Base-by-base conservation (phyloP, 2,888 invertebrate genomes). In the Hydriomena furcata region DNA sequence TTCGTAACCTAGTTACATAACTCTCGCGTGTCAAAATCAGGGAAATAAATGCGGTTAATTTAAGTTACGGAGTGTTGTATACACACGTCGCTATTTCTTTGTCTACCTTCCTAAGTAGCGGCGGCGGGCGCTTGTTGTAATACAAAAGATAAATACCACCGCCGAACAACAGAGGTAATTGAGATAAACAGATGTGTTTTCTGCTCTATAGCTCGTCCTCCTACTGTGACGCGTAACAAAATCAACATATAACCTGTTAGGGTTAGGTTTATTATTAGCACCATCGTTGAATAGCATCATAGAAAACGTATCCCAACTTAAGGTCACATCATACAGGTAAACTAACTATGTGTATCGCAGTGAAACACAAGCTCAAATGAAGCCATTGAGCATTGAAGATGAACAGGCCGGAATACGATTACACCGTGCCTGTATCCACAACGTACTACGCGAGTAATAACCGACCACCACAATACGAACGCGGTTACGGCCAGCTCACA, bases 401-500 rank as follows among this genome's bases (percentile, higher is more conserved):
- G 90, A 89, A 87, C 89, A 84, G 90, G 84, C 79, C 87, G 82
- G 87, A 84, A 77, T 90, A 87, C 83, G 87, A 89, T 68, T 90
- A 85, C 67, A 81, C 78, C 82, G 88, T 82, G 82, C 89, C 90
- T 78, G 79, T 83, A 70, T 83, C 88, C 63, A 84, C 86, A 55
- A 81, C 87, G 43, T 89, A 86, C 66, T 89, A 89, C 67, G 77
- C 83, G 62, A 82, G 79, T 65, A 84, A 81, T 74, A 86, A 78
- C 66, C 81, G 84, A 55, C 83, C 84, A 41, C 89, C 89, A 51
- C 89, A 88, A 61, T 90, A 89, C 77, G 89, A 90, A 30, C 83
- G 86, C 35, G 81, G 82, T 42, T 90, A 88, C 71, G 86, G 84
- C 38, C 86, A 83, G 61, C 84, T 83, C 53, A 79, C 85, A 27